phyloP scores from a whole-genome alignment of 2,113 vertebrate genomes.

The Ornithorhynchus anatinus region DNA sequence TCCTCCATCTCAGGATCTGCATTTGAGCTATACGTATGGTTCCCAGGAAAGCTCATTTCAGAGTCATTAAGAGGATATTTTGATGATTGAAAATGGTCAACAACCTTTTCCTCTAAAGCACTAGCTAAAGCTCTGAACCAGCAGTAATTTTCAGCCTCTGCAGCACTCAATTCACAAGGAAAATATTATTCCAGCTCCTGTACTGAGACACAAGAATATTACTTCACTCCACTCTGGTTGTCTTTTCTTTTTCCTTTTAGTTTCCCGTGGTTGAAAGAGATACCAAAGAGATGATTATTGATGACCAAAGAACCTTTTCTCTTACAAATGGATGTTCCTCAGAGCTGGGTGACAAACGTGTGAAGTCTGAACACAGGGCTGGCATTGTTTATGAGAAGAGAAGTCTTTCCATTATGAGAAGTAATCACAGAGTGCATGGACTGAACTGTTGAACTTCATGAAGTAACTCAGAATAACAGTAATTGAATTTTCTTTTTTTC shows the following conservation, averaged over 20 bases:
- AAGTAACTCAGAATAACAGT: conserved; percentile 17
- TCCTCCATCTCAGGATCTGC: conserved; percentile 8
- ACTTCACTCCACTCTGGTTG: conserved; percentile 17
- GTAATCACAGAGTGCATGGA: conserved; percentile 30
- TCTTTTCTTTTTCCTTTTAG: conserved; percentile 7
- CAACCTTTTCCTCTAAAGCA: conserved; percentile 37
- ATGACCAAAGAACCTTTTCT: conserved; percentile 40
- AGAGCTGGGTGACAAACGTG: background rate
- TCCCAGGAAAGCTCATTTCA: conserved; percentile 47
- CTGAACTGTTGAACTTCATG: background rate
- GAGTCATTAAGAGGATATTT: conserved; percentile 49
- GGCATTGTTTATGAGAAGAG: conserved; percentile 24
- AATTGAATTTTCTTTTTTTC: background rate
- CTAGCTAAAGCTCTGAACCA: conserved; percentile 35
- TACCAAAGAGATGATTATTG: background rate
- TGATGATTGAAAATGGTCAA: conserved; percentile 45
- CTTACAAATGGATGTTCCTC: conserved; percentile 18
- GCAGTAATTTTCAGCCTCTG: conserved; percentile 46
- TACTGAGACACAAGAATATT: conserved; percentile 43
- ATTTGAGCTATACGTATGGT: conserved; percentile 29
- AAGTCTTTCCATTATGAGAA: background rate
- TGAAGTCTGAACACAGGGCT: background rate
- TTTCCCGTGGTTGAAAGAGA: background rate
- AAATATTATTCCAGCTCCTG: conserved; percentile 42
- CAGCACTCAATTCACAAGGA: conserved; percentile 33